phyloP scores from a whole-genome alignment of 2,113 vertebrate genomes.

The Gyps fulvus region DNA sequence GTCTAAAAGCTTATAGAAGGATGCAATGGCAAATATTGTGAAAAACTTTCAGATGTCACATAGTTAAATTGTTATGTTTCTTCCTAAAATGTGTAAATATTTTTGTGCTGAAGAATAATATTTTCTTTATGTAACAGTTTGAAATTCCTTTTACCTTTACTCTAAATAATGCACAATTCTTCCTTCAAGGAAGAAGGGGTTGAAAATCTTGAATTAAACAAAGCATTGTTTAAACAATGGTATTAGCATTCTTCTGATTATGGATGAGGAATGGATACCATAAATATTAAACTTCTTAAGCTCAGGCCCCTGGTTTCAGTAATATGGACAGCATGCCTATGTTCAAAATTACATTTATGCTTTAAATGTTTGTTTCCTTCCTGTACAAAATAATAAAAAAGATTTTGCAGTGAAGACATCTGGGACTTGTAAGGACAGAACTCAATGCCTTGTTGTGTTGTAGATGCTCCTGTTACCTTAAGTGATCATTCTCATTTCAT shows the following conservation, averaged over 20 bases:
- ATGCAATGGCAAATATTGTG: not conserved
- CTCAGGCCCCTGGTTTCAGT: not conserved
- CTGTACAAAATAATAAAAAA: not conserved
- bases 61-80: not conserved
- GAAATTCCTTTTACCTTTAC: not conserved
- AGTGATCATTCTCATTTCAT: rapidly evolving
- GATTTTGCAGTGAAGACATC: not conserved
- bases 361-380: not conserved
- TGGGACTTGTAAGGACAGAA: not conserved
- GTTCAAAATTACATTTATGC: not conserved
- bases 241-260: not conserved
- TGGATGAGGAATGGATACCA: not conserved
- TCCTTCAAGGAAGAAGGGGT: not conserved
- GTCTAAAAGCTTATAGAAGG: not conserved
- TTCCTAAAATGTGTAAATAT: not conserved
- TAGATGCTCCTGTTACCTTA: not conserved
- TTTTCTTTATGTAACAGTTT: not conserved
- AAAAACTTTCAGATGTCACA: not conserved
- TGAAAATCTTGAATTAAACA: not conserved
- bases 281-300: not conserved
- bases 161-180: not conserved
- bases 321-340: not conserved
- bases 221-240: not conserved
- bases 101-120: not conserved
- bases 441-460: not conserved